phyloP scores from a whole-genome alignment of 1,140 invertebrate species.

The Oncopeltus fasciatus region DNA sequence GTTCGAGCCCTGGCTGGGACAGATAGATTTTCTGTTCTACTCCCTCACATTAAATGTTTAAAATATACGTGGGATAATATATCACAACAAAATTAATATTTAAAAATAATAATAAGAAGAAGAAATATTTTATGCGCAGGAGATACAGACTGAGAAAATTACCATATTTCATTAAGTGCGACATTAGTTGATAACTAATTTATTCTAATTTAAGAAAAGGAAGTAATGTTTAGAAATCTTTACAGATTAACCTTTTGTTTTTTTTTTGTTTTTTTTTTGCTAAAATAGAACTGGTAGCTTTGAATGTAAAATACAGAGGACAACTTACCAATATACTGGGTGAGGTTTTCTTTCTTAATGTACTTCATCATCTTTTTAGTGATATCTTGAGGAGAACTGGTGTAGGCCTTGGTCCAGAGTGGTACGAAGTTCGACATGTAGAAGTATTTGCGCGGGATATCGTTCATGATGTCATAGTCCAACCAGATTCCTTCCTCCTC shows the following conservation, averaged over 20 bases:
- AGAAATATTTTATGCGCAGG: too few species aligned
- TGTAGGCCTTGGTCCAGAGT: constrained; percentile 41
- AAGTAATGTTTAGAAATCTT: not conserved
- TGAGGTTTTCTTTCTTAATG: constrained; percentile 10
- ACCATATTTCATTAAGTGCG: too few species aligned
- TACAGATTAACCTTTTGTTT: too few species aligned
- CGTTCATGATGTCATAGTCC: constrained; percentile 43
- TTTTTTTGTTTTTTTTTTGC: too few species aligned
- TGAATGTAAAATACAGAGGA: too few species aligned
- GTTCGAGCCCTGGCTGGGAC: too few species aligned
- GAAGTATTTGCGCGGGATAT: constrained; percentile 39
- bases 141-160: too few species aligned
- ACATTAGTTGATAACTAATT: not conserved
- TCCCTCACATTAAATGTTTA: too few species aligned
- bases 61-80: too few species aligned
- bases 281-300: not conserved
- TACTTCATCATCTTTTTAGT: constrained; percentile 10
- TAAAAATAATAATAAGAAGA: too few species aligned
- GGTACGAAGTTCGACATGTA: constrained; percentile 61
- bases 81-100: too few species aligned
- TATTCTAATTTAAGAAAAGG: not conserved
- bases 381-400: constrained; percentile 1
- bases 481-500: constrained; percentile 53
- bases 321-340: constrained; percentile 11
- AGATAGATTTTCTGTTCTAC: too few species aligned